Evolutionary conservation across 2,888 invertebrate species (phyloP).

Genomic region (Drosophila nigricruria): DNA sequence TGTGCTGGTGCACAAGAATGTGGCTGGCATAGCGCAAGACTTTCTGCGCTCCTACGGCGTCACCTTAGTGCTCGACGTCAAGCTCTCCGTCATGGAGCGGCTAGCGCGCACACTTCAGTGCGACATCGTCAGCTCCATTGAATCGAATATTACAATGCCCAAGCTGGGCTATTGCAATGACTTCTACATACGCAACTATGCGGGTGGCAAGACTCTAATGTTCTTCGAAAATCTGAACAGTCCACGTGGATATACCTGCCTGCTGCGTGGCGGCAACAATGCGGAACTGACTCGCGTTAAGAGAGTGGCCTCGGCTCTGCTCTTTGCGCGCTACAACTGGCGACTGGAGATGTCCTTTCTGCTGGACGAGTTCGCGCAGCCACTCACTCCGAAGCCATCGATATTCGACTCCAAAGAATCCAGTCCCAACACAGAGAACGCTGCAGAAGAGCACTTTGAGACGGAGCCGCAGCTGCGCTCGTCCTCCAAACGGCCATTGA

Average conservation of each 20-base stretch:
- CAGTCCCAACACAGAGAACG: constrained; percentile 78
- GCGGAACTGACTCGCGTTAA: constrained; percentile 93
- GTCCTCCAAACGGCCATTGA: constrained; percentile 45
- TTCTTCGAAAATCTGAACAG: constrained; percentile 96
- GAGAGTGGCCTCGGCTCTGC: constrained; percentile 92
- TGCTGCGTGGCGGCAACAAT: constrained; percentile 92
- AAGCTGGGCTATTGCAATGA: constrained; percentile 93
- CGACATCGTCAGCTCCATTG: constrained; percentile 94
- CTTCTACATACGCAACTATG: constrained; percentile 91
- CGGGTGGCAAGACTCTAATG: constrained; percentile 94
- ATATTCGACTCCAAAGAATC: constrained; percentile 86
- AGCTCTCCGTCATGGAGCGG: constrained; percentile 92
- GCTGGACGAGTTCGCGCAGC: constrained; percentile 93
- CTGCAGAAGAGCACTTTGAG: constrained; percentile 62
- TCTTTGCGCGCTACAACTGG: constrained; percentile 93
- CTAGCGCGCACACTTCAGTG: constrained; percentile 92
- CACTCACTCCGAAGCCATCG: constrained; percentile 87
- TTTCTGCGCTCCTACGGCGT: constrained; percentile 91
- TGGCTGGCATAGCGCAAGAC: constrained; percentile 94
- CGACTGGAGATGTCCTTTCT: constrained; percentile 95
- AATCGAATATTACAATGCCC: constrained; percentile 93
- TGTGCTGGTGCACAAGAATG: constrained; percentile 95
- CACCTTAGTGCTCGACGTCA: constrained; percentile 95
- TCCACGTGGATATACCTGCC: constrained; percentile 93
- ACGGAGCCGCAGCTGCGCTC: constrained; percentile 42